Percentiles rank a stretch among this genome's conserved stretches.
phyloP scores from a whole-genome alignment of 2,888 invertebrate genomes.

The Eristalis tenax region DNA sequence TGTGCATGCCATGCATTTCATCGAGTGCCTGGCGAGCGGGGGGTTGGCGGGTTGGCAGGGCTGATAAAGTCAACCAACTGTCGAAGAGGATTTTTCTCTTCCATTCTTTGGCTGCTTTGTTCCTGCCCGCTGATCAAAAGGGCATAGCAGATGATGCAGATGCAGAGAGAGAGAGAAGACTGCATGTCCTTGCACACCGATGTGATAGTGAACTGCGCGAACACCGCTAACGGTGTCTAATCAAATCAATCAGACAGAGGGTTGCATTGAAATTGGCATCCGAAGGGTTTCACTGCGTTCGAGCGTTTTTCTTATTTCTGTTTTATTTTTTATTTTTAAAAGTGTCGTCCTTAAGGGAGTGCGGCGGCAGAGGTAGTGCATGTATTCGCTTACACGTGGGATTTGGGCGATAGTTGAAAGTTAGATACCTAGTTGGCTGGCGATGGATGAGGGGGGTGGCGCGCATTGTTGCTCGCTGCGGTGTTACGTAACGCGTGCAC shows the following conservation, averaged over 20 bases:
- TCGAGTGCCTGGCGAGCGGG: neutral
- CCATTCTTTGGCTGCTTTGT: neutral
- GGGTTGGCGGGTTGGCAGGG: slow-evolving; percentile 6
- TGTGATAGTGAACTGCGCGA: slow-evolving; percentile 55
- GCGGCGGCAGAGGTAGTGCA: slow-evolving; percentile 30
- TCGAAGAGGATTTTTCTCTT: slow-evolving; percentile 22
- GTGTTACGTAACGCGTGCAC: slow-evolving; percentile 63
- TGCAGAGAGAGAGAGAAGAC: slow-evolving; percentile 6
- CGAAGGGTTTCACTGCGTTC: neutral
- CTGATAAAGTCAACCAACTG: slow-evolving; percentile 59
- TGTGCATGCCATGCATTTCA: slow-evolving; percentile 13
- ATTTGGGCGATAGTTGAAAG: slow-evolving; percentile 12
- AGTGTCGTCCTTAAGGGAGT: slow-evolving; percentile 30
- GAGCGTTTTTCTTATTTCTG: neutral
- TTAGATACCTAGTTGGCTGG: too few species aligned
- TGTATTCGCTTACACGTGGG: slow-evolving; percentile 41
- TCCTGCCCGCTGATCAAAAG: slow-evolving; percentile 11
- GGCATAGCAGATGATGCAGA: neutral
- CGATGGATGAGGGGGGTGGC: neutral
- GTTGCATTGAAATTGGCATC: slow-evolving; percentile 61
- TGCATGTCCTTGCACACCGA: slow-evolving; percentile 23
- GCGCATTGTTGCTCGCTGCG: slow-evolving; percentile 35
- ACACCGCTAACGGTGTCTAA: slow-evolving; percentile 62
- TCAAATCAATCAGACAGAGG: slow-evolving; percentile 66
- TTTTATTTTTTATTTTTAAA: slow-evolving; percentile 38